A percentile compares a stretch with the other conserved stretches of the same genome.
phyloP scores from a whole-genome alignment of 2,888 invertebrate species.

The Rhaphigaster nebulosa region DNA sequence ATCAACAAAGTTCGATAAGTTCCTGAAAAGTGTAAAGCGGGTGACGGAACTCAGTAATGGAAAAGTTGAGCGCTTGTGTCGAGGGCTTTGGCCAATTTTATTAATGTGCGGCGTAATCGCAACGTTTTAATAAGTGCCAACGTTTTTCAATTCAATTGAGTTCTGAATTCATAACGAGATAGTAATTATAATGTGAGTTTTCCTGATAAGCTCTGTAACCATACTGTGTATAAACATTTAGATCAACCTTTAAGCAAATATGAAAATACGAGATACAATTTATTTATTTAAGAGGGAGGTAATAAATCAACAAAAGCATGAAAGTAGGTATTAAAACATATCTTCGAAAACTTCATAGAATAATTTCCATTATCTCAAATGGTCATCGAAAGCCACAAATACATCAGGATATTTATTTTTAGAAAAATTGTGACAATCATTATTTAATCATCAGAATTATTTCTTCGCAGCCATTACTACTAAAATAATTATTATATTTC shows the following conservation, averaged over 20 bases:
- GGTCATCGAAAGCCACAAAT: neutral
- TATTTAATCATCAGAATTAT: neutral
- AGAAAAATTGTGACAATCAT: too few species aligned
- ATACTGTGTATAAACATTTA: neutral
- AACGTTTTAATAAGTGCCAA: neutral
- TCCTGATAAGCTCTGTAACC: neutral
- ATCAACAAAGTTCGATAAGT: conserved; percentile 27
- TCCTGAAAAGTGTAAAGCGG: neutral
- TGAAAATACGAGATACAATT: neutral
- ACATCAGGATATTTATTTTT: neutral
- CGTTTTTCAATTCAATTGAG: neutral
- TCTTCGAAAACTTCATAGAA: neutral
- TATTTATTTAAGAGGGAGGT: too few species aligned
- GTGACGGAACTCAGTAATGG: neutral
- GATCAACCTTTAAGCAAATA: neutral
- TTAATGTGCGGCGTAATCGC: neutral
- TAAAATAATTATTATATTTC: neutral
- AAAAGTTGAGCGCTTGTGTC: neutral
- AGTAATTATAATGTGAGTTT: neutral
- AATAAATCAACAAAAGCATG: too few species aligned
- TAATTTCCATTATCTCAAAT: neutral
- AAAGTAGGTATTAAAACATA: neutral
- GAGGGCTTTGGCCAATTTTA: neutral
- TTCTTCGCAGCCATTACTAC: neutral
- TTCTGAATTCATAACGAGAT: neutral